Conservation (phyloP, 2,113 vertebrate species). For the Mormyrus iriodes region DNA sequence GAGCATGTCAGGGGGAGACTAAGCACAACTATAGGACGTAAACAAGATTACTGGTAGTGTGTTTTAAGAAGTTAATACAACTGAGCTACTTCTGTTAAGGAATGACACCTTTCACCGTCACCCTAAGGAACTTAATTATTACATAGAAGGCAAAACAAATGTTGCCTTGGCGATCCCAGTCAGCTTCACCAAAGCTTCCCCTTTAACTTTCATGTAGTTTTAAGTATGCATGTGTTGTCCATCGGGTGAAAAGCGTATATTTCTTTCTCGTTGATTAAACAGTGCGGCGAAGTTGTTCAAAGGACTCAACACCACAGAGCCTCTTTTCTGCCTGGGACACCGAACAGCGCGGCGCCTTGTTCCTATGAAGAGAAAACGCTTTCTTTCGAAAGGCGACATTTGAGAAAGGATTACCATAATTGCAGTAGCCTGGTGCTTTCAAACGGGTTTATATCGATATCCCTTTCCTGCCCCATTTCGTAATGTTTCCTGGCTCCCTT, state of each 20-base stretch:
- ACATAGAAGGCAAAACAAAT: neutral
- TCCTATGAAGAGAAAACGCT: constrained; percentile 16
- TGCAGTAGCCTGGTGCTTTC: constrained; percentile 34
- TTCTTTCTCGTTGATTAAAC: neutral
- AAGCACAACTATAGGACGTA: neutral
- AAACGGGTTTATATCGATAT: constrained; percentile 37
- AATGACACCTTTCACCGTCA: neutral
- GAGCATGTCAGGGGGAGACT: neutral
- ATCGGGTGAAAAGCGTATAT: neutral
- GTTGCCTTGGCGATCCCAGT: neutral
- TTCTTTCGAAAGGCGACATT: constrained; percentile 23
- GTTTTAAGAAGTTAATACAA: neutral
- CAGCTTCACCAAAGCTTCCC: neutral
- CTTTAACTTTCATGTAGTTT: neutral
- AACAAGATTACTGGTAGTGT: neutral
- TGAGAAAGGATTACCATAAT: constrained; percentile 39
- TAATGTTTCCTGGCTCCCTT: neutral
- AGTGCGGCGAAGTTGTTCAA: neutral
- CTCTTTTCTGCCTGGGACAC: neutral
- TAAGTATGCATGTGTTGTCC: neutral
- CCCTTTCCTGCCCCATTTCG: constrained; percentile 13
- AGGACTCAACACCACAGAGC: constrained; percentile 1
- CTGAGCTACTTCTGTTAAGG: neutral
- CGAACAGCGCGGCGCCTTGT: constrained; percentile 6
- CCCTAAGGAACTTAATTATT: neutral